Evolutionary conservation across 2,113 vertebrate genomes (phyloP).

Genomic region (Anarrhichthys ocellatus): DNA sequence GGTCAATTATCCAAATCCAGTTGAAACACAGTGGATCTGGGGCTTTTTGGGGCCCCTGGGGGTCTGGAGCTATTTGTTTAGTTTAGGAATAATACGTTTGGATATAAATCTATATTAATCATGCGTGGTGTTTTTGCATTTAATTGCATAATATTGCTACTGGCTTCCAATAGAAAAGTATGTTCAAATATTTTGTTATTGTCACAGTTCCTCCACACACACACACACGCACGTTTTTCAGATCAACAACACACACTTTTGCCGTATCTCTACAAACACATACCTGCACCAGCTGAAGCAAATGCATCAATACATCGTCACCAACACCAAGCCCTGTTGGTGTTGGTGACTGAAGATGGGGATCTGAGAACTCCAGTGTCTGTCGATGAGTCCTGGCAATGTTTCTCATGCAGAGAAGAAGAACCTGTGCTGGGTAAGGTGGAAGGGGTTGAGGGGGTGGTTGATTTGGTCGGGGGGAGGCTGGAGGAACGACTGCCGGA

Average conservation of each 20-base stretch:
- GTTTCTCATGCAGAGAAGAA: background rate
- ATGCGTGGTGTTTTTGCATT: background rate
- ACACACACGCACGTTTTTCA: background rate
- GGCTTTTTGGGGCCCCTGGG: background rate
- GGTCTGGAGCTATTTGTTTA: background rate
- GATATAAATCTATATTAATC: background rate
- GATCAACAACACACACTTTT: background rate
- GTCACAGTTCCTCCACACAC: background rate
- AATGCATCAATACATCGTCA: conserved; percentile 82
- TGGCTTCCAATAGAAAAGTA: background rate
- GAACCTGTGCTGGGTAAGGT: background rate
- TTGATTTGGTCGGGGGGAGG: background rate
- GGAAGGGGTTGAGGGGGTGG: background rate
- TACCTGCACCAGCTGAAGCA: conserved; percentile 87
- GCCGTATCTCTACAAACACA: background rate
- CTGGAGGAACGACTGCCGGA: background rate
- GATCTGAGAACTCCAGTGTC: background rate
- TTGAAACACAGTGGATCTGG: background rate
- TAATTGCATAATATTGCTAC: background rate
- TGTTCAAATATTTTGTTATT: background rate
- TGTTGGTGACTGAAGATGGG: background rate
- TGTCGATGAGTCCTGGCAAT: background rate
- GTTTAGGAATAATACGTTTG: background rate
- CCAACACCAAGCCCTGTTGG: conserved; percentile 66
- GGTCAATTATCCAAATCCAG: background rate